Base-by-base conservation (phyloP, 2,797 vertebrate genomes). In the Cuniculus paca region DNA sequence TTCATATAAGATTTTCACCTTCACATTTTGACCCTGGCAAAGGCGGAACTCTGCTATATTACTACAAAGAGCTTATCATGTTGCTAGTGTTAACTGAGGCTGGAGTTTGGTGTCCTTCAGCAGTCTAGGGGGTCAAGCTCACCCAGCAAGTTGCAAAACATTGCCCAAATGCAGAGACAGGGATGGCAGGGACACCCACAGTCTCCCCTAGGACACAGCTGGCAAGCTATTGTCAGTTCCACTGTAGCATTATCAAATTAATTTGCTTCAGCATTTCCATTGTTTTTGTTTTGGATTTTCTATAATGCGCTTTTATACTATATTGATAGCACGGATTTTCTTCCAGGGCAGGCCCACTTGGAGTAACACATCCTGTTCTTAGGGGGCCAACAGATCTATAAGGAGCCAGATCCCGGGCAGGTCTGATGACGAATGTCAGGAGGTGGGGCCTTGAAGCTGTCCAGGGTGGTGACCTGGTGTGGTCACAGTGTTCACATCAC, bases 161-260 rank as follows among this genome's bases (percentile, higher is more conserved):
- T 42, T 24, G 54, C 28, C 6, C 7, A 0, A 3, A 16, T 14
- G 24, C 4, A 39, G 61, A 28, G 56, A 70, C 36, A 82, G 78
- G 56, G 9, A 1, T 26, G 31, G 61, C 0, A 1, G 16, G 28
- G 83, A 68, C 19, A 39, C 36, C 45, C 36, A 2, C 2, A 1
- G 11, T 4, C 28, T 58, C 31, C 82, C 26, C 1, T 2, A 13
- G 39, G 70, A 48, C 0, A 5, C 6, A 1, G 4, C 28, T 12
- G 54, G 48, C 24, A 50, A 19, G 61, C 42, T 61, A 14, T 10
- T 24, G 4, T 22, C 17, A 13, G 3, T 48, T 14, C 79, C 70
- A n/a, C 24, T 17, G 45, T 22, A 22, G 42, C 56, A 82, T 26
- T 31, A 83, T 17, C 28, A 6, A 5, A 54, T 50, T 11, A 1